phyloP scores from a whole-genome alignment of 2,888 invertebrate species.

The Tuberolachnus salignus region DNA sequence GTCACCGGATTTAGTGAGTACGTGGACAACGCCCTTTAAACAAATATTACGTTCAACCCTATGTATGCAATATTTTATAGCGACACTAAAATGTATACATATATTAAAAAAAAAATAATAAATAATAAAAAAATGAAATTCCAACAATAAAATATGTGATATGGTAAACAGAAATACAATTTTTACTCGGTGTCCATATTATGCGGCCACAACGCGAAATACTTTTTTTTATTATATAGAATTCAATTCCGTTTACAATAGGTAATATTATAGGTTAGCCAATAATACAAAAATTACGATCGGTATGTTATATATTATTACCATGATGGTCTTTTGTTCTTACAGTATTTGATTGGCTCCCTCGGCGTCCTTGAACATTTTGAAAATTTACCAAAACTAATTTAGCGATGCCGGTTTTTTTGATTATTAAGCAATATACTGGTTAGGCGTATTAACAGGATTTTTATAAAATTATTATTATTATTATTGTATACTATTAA shows the following conservation, averaged over 20 bases:
- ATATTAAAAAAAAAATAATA: too few species aligned
- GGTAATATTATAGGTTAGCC: too few species aligned
- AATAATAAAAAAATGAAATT: constrained; percentile 7
- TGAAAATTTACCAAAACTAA: constrained; percentile 3
- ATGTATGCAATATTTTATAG: constrained; percentile 16
- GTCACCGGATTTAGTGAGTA: neutral
- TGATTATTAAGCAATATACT: constrained; percentile 17
- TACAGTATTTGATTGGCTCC: neutral
- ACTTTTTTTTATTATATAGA: neutral
- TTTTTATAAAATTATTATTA: neutral
- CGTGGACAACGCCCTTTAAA: constrained; percentile 22
- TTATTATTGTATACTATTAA: neutral
- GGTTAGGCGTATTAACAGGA: neutral
- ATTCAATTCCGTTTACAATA: neutral
- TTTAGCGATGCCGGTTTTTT: constrained; percentile 2
- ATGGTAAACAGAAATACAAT: neutral
- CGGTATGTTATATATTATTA: constrained; percentile 9
- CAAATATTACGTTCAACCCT: constrained; percentile 8
- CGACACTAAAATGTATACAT: neutral
- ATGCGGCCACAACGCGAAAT: neutral
- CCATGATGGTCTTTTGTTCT: constrained; percentile 30
- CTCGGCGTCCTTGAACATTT: constrained; percentile 20
- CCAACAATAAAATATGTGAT: neutral
- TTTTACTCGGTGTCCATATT: neutral
- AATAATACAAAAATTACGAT: constrained; percentile 6